Percentiles rank a stretch among this genome's conserved stretches.
Conservation (phyloP, 2,888 invertebrate species). For the Cosmia trapezina region DNA sequence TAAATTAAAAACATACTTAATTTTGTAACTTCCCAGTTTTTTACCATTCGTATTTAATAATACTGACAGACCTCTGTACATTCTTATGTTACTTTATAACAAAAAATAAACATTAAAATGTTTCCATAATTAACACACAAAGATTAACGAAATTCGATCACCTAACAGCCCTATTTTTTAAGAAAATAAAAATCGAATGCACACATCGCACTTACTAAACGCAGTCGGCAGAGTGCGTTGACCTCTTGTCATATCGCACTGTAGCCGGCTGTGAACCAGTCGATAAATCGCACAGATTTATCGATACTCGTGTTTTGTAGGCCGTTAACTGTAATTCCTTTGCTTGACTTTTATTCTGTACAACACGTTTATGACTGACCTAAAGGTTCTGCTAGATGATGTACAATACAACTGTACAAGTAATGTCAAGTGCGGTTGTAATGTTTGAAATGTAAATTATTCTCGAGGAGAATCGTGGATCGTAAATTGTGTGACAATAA, state of each 20-base stretch:
- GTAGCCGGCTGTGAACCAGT: slow-evolving; percentile 66
- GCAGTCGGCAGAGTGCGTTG: slow-evolving; percentile 72
- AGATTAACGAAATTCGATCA: slow-evolving; percentile 51
- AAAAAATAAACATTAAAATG: neutral
- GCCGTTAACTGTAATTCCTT: slow-evolving; percentile 63
- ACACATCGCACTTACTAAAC: slow-evolving; percentile 73
- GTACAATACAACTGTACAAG: neutral
- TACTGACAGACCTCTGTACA: too few relatives aligned
- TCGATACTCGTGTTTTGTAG: slow-evolving; percentile 68
- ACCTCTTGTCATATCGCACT: slow-evolving; percentile 86
- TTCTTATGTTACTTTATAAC: too few relatives aligned
- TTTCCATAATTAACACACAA: neutral
- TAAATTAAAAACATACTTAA: neutral
- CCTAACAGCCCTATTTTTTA: slow-evolving; percentile 67
- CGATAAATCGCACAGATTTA: slow-evolving; percentile 67
- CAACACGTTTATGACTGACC: slow-evolving; percentile 39
- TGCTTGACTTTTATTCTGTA: slow-evolving; percentile 57
- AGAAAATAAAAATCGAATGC: slow-evolving; percentile 71
- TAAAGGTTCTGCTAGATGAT: slow-evolving; percentile 20
- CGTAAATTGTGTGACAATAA: slow-evolving; percentile 25
- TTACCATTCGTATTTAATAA: slow-evolving; percentile 16
- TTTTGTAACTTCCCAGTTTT: slow-evolving; percentile 22
- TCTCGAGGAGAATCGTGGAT: slow-evolving; percentile 17
- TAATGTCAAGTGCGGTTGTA: slow-evolving; percentile 17
- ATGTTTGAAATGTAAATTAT: slow-evolving; percentile 19